A percentile compares a stretch with the other conserved stretches of the same genome.
These are phyloP conservation scores for Lipophrys pholis DNA, from an alignment of 2,113 vertebrate species.

Conservation along the genomic window DNA sequence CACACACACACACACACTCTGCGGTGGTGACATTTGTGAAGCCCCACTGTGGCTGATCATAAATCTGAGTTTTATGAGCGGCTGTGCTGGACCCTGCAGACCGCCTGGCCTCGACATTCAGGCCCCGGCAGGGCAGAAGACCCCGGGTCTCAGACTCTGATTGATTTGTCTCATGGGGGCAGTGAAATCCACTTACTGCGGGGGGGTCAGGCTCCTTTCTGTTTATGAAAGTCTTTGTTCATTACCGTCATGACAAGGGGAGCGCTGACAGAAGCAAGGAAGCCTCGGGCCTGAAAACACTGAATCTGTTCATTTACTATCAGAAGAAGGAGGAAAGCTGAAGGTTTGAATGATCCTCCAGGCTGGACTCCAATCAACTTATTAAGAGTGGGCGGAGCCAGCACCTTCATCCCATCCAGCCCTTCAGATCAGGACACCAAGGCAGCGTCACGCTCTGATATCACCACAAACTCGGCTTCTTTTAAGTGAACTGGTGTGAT, in stretches of 20 bases:
- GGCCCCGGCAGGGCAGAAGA: neutral
- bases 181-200: slow-evolving; percentile 42
- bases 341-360: slow-evolving; percentile 11
- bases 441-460: slow-evolving; percentile 24
- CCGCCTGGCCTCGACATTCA: slow-evolving; percentile 43
- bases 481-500: slow-evolving; percentile 44
- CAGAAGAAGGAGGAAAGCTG: neutral
- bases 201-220: slow-evolving; percentile 31
- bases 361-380: slow-evolving; percentile 70
- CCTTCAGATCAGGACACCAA: slow-evolving; percentile 10
- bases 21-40: slow-evolving; percentile 55
- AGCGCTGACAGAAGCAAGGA: slow-evolving; percentile 28
- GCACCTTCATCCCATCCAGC: slow-evolving; percentile 12
- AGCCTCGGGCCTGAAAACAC: slow-evolving; percentile 8
- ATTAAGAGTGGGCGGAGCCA: slow-evolving; percentile 61
- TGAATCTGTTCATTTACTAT: no score
- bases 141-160: slow-evolving; percentile 21
- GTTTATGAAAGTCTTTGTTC: slow-evolving; percentile 47
- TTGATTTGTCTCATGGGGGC: slow-evolving; percentile 54
- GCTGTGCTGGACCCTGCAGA: slow-evolving; percentile 32
- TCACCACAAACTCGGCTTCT: neutral
- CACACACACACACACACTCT: neutral
- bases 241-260: slow-evolving; percentile 36
- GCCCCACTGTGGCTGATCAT: slow-evolving; percentile 27
- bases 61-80: slow-evolving; percentile 60